Evolutionary conservation across 2,888 invertebrate genomes (phyloP).

Genomic region (Chironomus tentans): DNA sequence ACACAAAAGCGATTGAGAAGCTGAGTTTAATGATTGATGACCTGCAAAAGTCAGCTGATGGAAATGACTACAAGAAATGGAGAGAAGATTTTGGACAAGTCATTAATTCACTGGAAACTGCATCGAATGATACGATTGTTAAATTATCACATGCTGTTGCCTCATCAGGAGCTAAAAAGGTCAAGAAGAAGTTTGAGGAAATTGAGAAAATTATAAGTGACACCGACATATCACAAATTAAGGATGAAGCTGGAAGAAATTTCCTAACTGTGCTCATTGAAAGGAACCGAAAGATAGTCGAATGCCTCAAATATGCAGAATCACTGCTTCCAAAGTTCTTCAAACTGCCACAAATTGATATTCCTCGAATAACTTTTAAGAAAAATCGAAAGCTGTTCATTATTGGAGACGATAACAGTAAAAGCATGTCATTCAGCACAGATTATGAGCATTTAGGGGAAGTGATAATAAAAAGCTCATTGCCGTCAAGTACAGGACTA

Average conservation of each 20-base stretch:
- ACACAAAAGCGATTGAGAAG: neutral
- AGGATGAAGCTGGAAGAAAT: neutral
- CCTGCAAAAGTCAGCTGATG: neutral
- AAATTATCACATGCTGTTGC: neutral
- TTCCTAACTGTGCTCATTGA: neutral
- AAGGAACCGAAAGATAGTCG: neutral
- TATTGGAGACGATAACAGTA: neutral
- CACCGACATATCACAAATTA: neutral
- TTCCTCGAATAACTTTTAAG: neutral
- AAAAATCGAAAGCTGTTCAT: neutral
- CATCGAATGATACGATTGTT: neutral
- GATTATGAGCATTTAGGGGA: neutral
- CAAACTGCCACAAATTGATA: neutral
- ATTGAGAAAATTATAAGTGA: neutral
- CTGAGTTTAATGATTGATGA: neutral
- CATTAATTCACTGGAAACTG: neutral
- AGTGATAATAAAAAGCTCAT: neutral
- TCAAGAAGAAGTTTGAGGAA: neutral
- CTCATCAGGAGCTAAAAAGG: neutral
- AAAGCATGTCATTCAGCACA: neutral
- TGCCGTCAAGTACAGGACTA: neutral
- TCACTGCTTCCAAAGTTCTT: neutral
- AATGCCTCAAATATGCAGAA: neutral
- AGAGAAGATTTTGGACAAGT: neutral
- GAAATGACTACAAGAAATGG: neutral